These are phyloP conservation scores for Dolomedes plantarius DNA, from an alignment of 2,888 invertebrate species.

Conservation along the genomic window DNA sequence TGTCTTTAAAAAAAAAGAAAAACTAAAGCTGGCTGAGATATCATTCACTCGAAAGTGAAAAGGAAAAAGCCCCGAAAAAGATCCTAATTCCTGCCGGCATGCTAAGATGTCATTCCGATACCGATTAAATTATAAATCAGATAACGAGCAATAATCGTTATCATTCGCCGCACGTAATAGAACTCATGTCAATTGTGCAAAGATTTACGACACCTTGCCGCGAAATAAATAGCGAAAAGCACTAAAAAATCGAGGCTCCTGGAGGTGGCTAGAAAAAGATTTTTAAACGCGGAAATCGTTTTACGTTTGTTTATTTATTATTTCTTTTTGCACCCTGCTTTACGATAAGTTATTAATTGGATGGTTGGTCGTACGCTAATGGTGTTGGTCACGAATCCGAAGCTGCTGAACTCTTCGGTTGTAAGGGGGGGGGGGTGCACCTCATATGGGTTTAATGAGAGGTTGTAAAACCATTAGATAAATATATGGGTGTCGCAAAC, in stretches of 20 bases:
- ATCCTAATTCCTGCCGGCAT: too few species aligned
- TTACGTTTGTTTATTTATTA: neutral
- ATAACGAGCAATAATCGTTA: neutral
- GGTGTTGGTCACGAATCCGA: slow-evolving; percentile 22
- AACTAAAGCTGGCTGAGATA: too few species aligned
- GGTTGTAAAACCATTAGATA: slow-evolving; percentile 21
- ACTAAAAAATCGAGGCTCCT: slow-evolving; percentile 6
- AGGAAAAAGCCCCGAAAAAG: too few species aligned
- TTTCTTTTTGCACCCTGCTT: neutral
- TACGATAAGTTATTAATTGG: slow-evolving; percentile 46
- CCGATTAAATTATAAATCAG: slow-evolving; percentile 7
- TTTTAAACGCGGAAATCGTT: slow-evolving; percentile 25
- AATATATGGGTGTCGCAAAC: slow-evolving; percentile 22
- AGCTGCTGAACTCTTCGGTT: too few species aligned
- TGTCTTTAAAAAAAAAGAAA: too few species aligned
- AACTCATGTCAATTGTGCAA: neutral
- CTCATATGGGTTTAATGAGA: slow-evolving; percentile 17
- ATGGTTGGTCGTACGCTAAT: slow-evolving; percentile 25
- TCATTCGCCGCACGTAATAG: neutral
- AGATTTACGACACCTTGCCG: neutral
- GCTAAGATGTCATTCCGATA: neutral
- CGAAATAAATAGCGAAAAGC: slow-evolving; percentile 17
- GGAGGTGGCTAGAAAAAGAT: neutral
- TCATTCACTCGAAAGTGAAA: too few species aligned
- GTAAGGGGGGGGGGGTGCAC: neutral